Conservation (phyloP, 2,113 vertebrate genomes). For the Dryoscopus gambensis region DNA sequence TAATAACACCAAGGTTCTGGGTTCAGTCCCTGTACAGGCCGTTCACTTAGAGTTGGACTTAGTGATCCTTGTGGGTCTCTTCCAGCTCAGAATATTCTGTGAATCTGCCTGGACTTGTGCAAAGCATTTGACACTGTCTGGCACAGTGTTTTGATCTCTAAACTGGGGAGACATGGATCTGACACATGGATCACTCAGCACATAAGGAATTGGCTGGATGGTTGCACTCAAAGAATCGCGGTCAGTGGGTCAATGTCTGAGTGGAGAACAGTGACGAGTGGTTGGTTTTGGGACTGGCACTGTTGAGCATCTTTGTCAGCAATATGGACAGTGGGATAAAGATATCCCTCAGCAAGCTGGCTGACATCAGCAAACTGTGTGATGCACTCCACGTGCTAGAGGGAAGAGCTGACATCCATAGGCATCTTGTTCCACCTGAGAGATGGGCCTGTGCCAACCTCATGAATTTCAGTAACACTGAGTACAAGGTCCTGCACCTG, state of each 20-base stretch:
- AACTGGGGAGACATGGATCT: neutral
- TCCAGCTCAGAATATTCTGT: neutral
- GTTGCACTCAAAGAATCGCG: neutral
- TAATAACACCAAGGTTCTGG: neutral
- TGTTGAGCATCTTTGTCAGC: neutral
- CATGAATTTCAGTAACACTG: neutral
- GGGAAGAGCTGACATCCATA: neutral
- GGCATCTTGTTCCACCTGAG: neutral
- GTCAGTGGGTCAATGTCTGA: neutral
- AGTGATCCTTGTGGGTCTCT: neutral
- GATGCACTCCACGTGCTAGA: fast-evolving
- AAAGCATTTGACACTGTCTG: neutral
- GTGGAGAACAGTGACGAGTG: neutral
- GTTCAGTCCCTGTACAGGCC: neutral
- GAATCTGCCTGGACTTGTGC: neutral
- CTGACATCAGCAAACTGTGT: neutral
- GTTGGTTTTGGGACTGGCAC: neutral
- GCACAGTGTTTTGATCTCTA: neutral
- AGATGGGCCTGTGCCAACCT: neutral
- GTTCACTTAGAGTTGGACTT: too few relatives aligned
- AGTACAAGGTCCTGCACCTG: neutral
- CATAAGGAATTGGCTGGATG: neutral
- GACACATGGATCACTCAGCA: neutral
- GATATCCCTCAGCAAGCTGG: neutral
- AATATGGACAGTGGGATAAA: neutral